Percentiles rank a stretch among this genome's conserved stretches.
Conservation (phyloP, 2,888 invertebrate species). For the Agrilus cyanescens region DNA sequence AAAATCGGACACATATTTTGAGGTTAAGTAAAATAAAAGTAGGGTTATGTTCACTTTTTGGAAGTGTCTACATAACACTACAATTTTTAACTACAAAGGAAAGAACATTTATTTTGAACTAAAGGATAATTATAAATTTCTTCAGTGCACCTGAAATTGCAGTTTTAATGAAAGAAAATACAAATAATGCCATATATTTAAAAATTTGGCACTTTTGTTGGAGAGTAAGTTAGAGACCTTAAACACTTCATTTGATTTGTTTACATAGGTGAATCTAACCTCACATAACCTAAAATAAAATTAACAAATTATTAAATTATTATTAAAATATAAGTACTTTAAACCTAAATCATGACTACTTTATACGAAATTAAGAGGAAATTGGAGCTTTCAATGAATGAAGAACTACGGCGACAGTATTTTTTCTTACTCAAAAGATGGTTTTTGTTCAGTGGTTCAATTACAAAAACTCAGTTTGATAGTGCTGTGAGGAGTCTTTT, state of each 20-base stretch:
- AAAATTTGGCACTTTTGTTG: background rate
- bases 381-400: conserved; percentile 51
- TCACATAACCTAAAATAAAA: too few relatives aligned
- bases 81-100: background rate
- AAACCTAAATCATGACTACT: conserved; percentile 19
- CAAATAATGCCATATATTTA: background rate
- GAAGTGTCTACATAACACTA: too few relatives aligned
- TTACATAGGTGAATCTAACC: too few relatives aligned
- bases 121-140: background rate
- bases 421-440: conserved; percentile 62
- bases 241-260: too few relatives aligned
- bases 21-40: background rate
- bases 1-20: conserved; percentile 3
- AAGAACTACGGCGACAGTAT: conserved; percentile 55
- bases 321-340: too few relatives aligned
- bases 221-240: background rate
- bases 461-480: conserved; percentile 77
- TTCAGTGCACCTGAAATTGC: background rate
- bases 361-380: conserved; percentile 49
- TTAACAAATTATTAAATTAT: too few relatives aligned
- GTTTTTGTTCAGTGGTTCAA: conserved; percentile 52
- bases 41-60: background rate
- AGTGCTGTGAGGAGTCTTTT: conserved; percentile 62
- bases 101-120: background rate
- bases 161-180: too few relatives aligned